Evolutionary conservation across 2,888 invertebrate genomes (phyloP).

Genomic region (Diabrotica balteata): DNA sequence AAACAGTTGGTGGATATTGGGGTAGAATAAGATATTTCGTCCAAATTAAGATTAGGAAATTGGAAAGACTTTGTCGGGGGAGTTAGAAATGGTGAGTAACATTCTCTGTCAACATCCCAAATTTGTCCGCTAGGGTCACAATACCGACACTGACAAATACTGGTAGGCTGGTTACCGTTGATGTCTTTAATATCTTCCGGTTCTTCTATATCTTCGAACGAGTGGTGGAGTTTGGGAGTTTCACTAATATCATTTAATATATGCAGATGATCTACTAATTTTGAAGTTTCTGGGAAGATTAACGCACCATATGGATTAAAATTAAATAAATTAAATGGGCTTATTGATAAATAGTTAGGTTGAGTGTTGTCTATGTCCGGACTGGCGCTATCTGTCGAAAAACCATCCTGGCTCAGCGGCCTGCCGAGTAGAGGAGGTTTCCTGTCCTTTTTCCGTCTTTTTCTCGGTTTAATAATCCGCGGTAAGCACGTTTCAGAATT

Average conservation of each 20-base stretch:
- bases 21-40: constrained; percentile 21
- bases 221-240: constrained; percentile 58
- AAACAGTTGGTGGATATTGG: constrained; percentile 37
- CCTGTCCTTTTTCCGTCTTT: constrained; percentile 88
- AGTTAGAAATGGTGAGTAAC: constrained; percentile 64
- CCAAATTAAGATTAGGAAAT: constrained; percentile 32
- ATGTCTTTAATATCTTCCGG: constrained; percentile 54
- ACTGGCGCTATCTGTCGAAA: constrained; percentile 54
- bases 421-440: constrained; percentile 67
- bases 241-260: constrained; percentile 45
- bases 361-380: constrained; percentile 47
- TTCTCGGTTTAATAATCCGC: constrained; percentile 87
- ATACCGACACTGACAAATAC: constrained; percentile 76
- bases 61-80: constrained; percentile 52
- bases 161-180: constrained; percentile 55
- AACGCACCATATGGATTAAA: constrained; percentile 30
- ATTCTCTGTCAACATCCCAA: constrained; percentile 74
- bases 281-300: constrained; percentile 30
- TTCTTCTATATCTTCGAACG: constrained; percentile 59
- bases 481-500: constrained; percentile 80
- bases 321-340: constrained; percentile 28
- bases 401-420: constrained; percentile 50
- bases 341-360: constrained; percentile 25
- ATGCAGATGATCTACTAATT: constrained; percentile 33
- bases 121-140: constrained; percentile 79